Conservation (phyloP, 1,140 invertebrate genomes). For the Eriosoma lanigerum region DNA sequence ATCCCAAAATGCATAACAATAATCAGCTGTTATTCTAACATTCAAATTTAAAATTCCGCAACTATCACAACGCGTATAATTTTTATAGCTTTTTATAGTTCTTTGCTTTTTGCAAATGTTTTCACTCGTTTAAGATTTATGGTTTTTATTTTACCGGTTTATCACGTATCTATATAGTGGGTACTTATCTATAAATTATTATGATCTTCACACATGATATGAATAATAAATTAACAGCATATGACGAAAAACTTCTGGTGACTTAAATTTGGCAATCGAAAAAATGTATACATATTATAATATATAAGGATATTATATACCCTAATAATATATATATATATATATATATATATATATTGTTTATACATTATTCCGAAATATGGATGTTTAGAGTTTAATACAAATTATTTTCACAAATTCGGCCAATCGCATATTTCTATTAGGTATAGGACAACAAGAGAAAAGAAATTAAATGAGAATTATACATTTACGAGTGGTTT, state of each 20-base stretch:
- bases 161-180: background rate
- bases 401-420: background rate
- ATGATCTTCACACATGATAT: background rate
- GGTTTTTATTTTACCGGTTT: constrained; percentile 1
- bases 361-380: background rate
- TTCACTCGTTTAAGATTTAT: constrained; percentile 13
- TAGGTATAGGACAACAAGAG: no score
- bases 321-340: no score
- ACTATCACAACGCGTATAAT: background rate
- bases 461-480: no score
- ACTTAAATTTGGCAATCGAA: no score
- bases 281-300: no score
- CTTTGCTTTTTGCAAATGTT: background rate
- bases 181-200: no score
- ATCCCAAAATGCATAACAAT: no score
- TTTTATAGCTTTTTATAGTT: background rate
- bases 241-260: background rate
- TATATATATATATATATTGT: background rate
- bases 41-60: no score
- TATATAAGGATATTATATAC: no score
- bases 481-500: no score
- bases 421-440: no score
- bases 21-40: no score
- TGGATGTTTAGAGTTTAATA: background rate
- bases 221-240: background rate